These are phyloP conservation scores for Parthenolecanium corni DNA, from an alignment of 2,888 invertebrate genomes.

Conservation along the genomic window DNA sequence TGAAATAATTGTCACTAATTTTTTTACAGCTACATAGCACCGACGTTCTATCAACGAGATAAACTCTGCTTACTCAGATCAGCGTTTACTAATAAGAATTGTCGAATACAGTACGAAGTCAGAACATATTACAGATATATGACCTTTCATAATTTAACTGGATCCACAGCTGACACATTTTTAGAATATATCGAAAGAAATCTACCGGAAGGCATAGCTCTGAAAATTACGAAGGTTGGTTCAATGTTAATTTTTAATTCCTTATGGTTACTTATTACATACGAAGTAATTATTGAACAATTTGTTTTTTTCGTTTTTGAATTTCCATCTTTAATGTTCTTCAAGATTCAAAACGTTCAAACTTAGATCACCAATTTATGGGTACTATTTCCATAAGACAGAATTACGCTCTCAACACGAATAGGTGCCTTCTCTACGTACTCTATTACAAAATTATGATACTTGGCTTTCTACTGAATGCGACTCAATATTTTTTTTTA, in stretches of 20 bases:
- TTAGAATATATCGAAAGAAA: constrained; percentile 93
- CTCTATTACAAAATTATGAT: no score
- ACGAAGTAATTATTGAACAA: not conserved
- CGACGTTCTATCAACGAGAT: constrained; percentile 61
- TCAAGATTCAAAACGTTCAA: no score
- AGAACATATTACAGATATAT: constrained; percentile 82
- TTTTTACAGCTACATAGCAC: constrained; percentile 53
- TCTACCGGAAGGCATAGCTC: constrained; percentile 90
- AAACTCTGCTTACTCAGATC: constrained; percentile 62
- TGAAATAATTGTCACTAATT: not conserved
- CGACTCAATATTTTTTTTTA: no score
- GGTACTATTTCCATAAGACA: no score
- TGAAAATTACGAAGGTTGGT: constrained; percentile 70
- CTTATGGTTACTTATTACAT: not conserved
- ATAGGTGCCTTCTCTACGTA: no score
- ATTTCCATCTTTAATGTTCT: not conserved
- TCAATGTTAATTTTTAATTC: not conserved
- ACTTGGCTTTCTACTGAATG: no score
- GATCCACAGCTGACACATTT: constrained; percentile 89
- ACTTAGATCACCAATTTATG: no score
- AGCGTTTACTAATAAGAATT: constrained; percentile 83
- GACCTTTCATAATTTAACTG: constrained; percentile 73
- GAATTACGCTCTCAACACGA: no score
- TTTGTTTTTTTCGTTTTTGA: not conserved
- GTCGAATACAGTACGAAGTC: constrained; percentile 88